phyloP scores from a whole-genome alignment of 2,888 invertebrate species.

The Eilema caniola region DNA sequence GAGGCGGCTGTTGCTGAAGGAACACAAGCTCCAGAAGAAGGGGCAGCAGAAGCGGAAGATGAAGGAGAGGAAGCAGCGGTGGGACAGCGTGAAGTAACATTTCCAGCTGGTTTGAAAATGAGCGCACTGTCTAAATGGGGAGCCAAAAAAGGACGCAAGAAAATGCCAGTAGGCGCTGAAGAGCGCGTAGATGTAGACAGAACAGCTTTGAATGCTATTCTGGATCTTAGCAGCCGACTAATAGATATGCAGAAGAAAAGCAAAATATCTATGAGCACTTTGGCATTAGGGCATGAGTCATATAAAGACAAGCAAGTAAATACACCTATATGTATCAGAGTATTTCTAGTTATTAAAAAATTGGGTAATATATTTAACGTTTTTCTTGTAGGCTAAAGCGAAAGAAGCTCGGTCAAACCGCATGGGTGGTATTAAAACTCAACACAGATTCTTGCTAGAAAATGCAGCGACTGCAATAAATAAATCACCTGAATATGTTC shows the following conservation, averaged over 20 bases:
- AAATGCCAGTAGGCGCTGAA: conserved; percentile 34
- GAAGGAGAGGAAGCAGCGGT: not conserved
- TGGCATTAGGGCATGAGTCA: conserved; percentile 76
- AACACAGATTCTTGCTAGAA: conserved; percentile 90
- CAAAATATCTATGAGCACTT: conserved; percentile 74
- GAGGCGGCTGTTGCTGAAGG: not conserved
- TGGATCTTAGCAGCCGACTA: conserved; percentile 74
- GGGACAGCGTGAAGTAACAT: not conserved
- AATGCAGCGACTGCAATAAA: conserved; percentile 88
- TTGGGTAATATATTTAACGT: conserved; percentile 40
- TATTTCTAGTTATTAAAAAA: not conserved
- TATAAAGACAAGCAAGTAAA: conserved; percentile 85
- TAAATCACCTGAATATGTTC: conserved; percentile 84
- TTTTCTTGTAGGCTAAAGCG: conserved; percentile 85
- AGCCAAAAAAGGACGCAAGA: conserved; percentile 52
- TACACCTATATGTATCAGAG: conserved; percentile 56
- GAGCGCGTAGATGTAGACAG: conserved; percentile 71
- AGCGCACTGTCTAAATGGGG: conserved; percentile 53
- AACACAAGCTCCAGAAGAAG: not conserved
- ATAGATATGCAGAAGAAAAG: conserved; percentile 75
- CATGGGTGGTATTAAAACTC: conserved; percentile 75
- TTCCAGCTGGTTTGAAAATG: conserved; percentile 41
- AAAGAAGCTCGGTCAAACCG: conserved; percentile 87
- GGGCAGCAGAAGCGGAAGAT: not conserved
- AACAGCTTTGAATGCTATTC: conserved; percentile 75